A percentile compares a stretch with the other conserved stretches of the same genome.
These are phyloP conservation scores for Lamproptera curius DNA, from an alignment of 2,888 invertebrate species.

Conservation along the genomic window DNA sequence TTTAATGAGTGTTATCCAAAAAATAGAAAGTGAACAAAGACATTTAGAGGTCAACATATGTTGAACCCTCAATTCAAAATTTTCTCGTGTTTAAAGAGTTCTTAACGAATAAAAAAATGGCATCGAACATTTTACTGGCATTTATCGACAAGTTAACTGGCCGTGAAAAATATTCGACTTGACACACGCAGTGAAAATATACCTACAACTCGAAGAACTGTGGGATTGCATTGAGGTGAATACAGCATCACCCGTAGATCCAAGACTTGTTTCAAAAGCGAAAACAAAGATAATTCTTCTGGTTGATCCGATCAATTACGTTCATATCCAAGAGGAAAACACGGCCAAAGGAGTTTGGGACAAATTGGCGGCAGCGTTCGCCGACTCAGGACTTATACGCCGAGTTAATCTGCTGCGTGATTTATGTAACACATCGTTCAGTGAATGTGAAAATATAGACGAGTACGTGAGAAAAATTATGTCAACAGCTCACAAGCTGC, in stretches of 20 bases:
- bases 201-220: not conserved
- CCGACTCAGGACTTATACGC: constrained; percentile 21
- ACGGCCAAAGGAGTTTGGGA: constrained; percentile 18
- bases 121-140: not conserved
- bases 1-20: too few species aligned
- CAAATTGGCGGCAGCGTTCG: constrained; percentile 12
- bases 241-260: not conserved
- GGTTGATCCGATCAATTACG: constrained; percentile 15
- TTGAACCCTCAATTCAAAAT: not conserved
- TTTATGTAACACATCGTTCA: constrained; percentile 15
- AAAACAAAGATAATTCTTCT: constrained; percentile 16
- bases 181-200: not conserved
- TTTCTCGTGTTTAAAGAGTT: not conserved
- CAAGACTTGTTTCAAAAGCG: constrained; percentile 13
- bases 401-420: constrained; percentile 21
- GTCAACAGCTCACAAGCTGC: constrained; percentile 15
- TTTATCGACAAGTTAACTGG: not conserved
- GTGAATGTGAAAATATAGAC: constrained; percentile 9
- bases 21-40: not conserved
- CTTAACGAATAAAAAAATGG: not conserved
- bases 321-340: constrained; percentile 6
- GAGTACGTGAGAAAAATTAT: constrained; percentile 21
- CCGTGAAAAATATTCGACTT: not conserved
- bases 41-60: not conserved
- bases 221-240: not conserved